Base-by-base conservation (phyloP, 2,888 invertebrate genomes). In the Pollenia amentaria region DNA sequence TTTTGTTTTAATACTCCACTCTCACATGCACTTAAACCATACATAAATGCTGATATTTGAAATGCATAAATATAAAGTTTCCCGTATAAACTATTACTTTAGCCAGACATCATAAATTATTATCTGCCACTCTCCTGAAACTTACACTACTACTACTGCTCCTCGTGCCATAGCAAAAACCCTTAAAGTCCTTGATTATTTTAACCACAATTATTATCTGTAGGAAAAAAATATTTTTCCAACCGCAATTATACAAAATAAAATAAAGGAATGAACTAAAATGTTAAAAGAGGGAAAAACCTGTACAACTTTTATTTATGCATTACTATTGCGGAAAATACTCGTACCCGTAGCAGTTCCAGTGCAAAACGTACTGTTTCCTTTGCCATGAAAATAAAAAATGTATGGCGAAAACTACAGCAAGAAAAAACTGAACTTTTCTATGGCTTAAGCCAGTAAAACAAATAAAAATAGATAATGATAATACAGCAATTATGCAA, bases 401-500 rank as follows among this genome's bases (percentile, higher is more conserved):
- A 65, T 42, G 21, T 62, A 11, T 38, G 18, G 16, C 7, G 0
- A 38, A 29, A 53, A 18, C 11, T 18, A 46, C 10, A 29, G 18
- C 14, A 38, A 67, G 29, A 44, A 72, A 53, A 44, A 7, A 12
- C 11, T n/a, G 2, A 44, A 48, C 46, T 48, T 69, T 81, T 67
- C 29, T 44, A 14, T n/a, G 14, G 51, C 57, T 2, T 14, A 14
- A 57, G 64, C 55, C 42, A 38, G 77, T 55, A 72, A 44, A 84
- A 60, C 48, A 84, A 72, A 84, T 65, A 70, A 73, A 78, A 78
- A 60, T 67, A 65, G 65, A 84, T 79, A 82, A 83, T 85, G 77
- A 87, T 88, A 87, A 89, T 86, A 85, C 85, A 89, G 88, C 89
- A 89, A 89, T 89, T 89, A 89, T 89, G 89, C 89, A 89, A 89